Percentiles rank a stretch among this genome's conserved stretches.
These are phyloP conservation scores for Chloropsis cyanopogon DNA, from an alignment of 2,113 vertebrate species.

Conservation along the genomic window DNA sequence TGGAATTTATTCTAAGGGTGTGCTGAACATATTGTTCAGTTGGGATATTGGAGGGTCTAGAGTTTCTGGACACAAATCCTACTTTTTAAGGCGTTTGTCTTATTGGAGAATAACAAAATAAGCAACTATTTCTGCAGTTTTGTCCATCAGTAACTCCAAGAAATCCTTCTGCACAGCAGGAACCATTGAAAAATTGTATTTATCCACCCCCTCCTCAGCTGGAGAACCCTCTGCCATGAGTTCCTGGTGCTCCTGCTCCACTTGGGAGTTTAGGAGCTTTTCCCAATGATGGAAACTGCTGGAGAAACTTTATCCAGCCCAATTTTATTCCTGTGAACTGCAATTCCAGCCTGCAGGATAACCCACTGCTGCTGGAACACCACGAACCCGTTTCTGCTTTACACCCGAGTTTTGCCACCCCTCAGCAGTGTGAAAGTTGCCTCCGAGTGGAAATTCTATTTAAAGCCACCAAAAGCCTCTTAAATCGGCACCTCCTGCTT, in stretches of 20 bases:
- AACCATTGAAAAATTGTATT: not conserved
- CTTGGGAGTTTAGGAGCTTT: not conserved
- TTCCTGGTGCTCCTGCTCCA: not conserved
- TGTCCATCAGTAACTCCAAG: not conserved
- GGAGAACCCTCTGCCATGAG: not conserved
- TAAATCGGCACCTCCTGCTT: not conserved
- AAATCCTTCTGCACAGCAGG: not conserved
- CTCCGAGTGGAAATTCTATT: slow-evolving; percentile 14
- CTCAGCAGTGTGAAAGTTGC: not conserved
- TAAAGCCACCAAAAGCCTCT: not conserved
- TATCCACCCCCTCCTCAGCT: not conserved
- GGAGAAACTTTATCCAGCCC: not conserved
- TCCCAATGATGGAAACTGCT: not conserved
- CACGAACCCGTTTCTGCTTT: not conserved
- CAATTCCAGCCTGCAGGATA: not conserved
- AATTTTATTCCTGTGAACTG: not conserved
- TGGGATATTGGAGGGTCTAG: not conserved
- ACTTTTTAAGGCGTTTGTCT: not conserved
- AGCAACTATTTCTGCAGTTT: not conserved
- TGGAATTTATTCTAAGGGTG: not conserved
- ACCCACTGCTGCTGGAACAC: not conserved
- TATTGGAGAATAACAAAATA: too few relatives aligned
- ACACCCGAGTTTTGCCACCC: not conserved
- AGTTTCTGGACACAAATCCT: not conserved
- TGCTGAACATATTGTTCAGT: not conserved